Evolutionary conservation across 2,797 vertebrate genomes (phyloP), one percentile per base, ranked within the genome.

Genomic region (Macrochelys suwanniensis): DNA sequence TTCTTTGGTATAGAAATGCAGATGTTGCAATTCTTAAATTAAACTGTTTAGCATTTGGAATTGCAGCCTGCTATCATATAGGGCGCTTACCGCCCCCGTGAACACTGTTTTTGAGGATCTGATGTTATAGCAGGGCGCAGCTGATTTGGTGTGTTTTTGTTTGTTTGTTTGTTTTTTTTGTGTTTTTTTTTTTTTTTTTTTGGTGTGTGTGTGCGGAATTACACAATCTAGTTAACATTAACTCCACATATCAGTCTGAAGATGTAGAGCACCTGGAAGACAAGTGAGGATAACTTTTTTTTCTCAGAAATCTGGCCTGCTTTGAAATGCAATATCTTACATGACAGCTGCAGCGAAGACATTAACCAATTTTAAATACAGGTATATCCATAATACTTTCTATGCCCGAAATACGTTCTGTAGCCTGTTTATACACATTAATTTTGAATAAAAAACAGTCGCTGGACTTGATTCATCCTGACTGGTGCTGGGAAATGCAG

Each of bases 21-120:
- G 97, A 97, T 97, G 97, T 97, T 92, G 65, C 93, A 94, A 92
- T 97, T 94, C 85, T 78, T 81, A 93, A 95, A 54, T 96, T 93
- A 95, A 96, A 88, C 89, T 92, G 81, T 84, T 94, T 93, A 87
- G 80, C 68, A 45, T 65, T 95, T 93, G 61, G 86, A 93, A 82
- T 80, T 68, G 90, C 45, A 94, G 33, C 77, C 61, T 3, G 78
- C 85, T 89, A 53, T 85, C 93, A 89, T 91, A 94, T 19, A 82
- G 90, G 84, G 81, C 85, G 13, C 85, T 79, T 86, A 82, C 56
- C 86, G 51, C 56, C 56, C 37, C 42, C 59, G 49, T 33, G 83
- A 92, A 89, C 76, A 61, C 61, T 94, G 57, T 94, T 90, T n/a
- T 87, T 89, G 85, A 85, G 82, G 68, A 88, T 85, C 85, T 45